These are phyloP conservation scores for Acanthis flammea DNA, from an alignment of 2,797 vertebrate species.

Conservation along the genomic window DNA sequence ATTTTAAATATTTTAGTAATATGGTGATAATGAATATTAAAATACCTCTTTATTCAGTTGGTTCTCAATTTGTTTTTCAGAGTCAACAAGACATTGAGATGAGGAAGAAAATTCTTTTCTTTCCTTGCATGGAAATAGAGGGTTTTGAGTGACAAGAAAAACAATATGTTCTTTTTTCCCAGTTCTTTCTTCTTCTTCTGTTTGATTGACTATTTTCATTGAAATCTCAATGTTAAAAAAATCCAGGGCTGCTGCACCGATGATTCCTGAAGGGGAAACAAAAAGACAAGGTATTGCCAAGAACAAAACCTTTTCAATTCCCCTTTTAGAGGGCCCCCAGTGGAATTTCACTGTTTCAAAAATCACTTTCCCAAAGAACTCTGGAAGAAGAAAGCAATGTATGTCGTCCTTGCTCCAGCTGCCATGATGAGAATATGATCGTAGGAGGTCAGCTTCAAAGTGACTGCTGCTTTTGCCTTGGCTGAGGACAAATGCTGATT, in stretches of 20 bases:
- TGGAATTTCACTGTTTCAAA: background rate
- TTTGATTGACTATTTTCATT: slow-evolving; percentile 80
- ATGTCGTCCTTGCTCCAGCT: accelerated
- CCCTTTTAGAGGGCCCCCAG: background rate
- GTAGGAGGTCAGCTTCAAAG: background rate
- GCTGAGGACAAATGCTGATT: background rate
- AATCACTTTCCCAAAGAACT: background rate
- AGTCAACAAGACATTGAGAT: background rate
- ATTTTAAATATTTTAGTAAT: background rate
- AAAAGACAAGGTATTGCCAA: background rate
- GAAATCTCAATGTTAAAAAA: slow-evolving; percentile 83
- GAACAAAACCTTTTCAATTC: background rate
- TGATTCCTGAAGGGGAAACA: slow-evolving; percentile 71
- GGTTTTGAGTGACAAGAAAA: slow-evolving; percentile 77
- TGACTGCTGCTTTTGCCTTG: background rate
- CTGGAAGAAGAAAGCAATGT: background rate
- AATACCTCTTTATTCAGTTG: slow-evolving; percentile 69
- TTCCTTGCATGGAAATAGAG: slow-evolving; percentile 61
- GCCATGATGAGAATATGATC: background rate
- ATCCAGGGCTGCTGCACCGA: slow-evolving; percentile 78
- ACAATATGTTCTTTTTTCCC: slow-evolving; percentile 80
- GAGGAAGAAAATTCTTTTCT: slow-evolving; percentile 24
- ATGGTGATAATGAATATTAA: background rate
- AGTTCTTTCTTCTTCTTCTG: slow-evolving; percentile 77
- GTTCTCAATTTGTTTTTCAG: slow-evolving; percentile 5